Percentiles rank a stretch among this genome's conserved stretches.
Conservation (phyloP, 2,888 invertebrate genomes). For the Dysmachus trigonus region DNA sequence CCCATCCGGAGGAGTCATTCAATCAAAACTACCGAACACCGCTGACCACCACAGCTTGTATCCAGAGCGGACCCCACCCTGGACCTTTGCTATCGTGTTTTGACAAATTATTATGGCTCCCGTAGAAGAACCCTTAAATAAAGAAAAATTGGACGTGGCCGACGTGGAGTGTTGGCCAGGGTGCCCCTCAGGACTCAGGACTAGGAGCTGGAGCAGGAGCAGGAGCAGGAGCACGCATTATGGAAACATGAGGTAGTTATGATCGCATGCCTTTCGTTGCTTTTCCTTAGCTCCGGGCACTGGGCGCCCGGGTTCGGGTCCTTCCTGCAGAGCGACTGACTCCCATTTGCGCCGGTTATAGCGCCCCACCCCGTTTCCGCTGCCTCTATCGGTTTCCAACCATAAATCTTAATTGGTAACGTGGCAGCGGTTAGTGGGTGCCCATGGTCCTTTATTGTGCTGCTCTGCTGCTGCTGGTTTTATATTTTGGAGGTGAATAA, state of each 20-base stretch:
- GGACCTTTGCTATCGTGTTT: constrained; percentile 22
- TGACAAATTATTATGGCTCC: constrained; percentile 42
- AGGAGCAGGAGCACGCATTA: constrained; percentile 28
- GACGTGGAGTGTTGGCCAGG: neutral
- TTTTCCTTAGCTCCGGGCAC: neutral
- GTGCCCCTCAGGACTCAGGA: constrained; percentile 35
- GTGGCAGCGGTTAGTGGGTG: constrained; percentile 48
- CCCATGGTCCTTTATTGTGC: constrained; percentile 41
- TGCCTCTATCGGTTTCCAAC: constrained; percentile 47
- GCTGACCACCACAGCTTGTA: constrained; percentile 29
- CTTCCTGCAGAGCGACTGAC: neutral
- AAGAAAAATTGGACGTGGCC: constrained; percentile 45
- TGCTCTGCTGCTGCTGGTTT: constrained; percentile 42
- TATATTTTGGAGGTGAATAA: constrained; percentile 50
- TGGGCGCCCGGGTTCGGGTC: neutral
- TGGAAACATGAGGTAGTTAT: constrained; percentile 44
- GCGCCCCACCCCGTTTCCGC: constrained; percentile 6
- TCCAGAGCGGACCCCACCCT: neutral
- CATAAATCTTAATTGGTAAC: constrained; percentile 51
- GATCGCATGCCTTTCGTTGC: constrained; percentile 24
- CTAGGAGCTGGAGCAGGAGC: too few relatives aligned
- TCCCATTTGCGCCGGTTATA: constrained; percentile 29
- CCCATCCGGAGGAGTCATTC: constrained; percentile 41
- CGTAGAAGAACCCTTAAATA: constrained; percentile 46
- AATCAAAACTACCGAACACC: constrained; percentile 36